Percentiles rank a stretch among this genome's conserved stretches.
Evolutionary conservation across 2,797 vertebrate species (phyloP).

Genomic region (Sphenodon punctatus): DNA sequence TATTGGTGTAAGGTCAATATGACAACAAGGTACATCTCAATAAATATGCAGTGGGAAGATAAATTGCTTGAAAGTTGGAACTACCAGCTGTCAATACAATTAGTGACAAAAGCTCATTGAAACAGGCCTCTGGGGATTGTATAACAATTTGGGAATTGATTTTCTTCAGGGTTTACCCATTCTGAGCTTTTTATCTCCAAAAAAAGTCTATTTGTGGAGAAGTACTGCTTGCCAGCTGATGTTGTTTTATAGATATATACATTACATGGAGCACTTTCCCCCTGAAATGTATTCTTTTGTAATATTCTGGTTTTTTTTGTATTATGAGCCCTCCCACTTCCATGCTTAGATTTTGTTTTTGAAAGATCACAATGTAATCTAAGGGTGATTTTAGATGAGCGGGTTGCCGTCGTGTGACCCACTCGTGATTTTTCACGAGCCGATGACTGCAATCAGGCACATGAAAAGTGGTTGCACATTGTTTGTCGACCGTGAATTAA

Average conservation of each 20-base stretch:
- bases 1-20: slow-evolving; percentile 59
- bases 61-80: slow-evolving; percentile 55
- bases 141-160: slow-evolving; percentile 59
- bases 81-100: slow-evolving; percentile 69
- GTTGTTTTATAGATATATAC: background rate
- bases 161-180: slow-evolving; percentile 29
- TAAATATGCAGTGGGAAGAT: slow-evolving; percentile 63
- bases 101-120: slow-evolving; percentile 53
- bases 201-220: background rate
- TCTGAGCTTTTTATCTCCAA: slow-evolving; percentile 20
- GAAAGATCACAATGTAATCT: no score
- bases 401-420: no score
- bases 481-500: no score
- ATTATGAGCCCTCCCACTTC: background rate
- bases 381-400: no score
- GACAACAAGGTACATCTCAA: slow-evolving; percentile 60
- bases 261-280: background rate
- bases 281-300: background rate
- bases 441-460: no score
- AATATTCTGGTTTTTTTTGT: background rate
- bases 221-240: slow-evolving; percentile 17
- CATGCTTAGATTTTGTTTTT: no score
- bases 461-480: no score
- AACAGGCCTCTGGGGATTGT: slow-evolving; percentile 21
- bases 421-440: no score